phyloP scores from a whole-genome alignment of 2,888 invertebrate species.

The Agrochola lychnidis region DNA sequence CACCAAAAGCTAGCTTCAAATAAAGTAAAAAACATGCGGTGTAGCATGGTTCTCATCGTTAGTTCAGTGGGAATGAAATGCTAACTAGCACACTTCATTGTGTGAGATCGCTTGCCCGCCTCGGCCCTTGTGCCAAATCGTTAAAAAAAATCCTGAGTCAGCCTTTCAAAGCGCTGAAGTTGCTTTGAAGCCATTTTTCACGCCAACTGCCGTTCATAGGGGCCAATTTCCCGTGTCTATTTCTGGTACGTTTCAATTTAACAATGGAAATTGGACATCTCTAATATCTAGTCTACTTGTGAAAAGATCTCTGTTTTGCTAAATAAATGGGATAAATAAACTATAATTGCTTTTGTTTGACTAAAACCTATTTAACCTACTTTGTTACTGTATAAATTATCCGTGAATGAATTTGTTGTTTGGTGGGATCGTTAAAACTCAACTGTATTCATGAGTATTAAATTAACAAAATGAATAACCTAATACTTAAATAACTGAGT shows the following conservation, averaged over 20 bases:
- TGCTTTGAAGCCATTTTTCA: slow-evolving; percentile 64
- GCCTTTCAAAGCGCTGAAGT: slow-evolving; percentile 55
- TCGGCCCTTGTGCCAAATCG: slow-evolving; percentile 55
- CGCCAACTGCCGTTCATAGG: slow-evolving; percentile 52
- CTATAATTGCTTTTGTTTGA: not conserved
- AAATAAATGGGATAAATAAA: not conserved
- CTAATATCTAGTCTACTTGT: not conserved
- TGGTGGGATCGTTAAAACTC: slow-evolving; percentile 17
- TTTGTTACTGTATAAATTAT: slow-evolving; percentile 21
- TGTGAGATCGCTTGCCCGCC: slow-evolving; percentile 51
- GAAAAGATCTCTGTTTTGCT: not conserved
- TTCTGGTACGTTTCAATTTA: slow-evolving; percentile 21
- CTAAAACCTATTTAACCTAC: slow-evolving; percentile 10
- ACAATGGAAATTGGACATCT: slow-evolving; percentile 21
- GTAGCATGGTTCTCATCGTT: slow-evolving; percentile 35
- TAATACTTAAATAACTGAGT: slow-evolving; percentile 10
- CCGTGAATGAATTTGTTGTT: slow-evolving; percentile 9
- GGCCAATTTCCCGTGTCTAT: slow-evolving; percentile 61
- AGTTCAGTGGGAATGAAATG: slow-evolving; percentile 44
- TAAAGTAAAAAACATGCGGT: slow-evolving; percentile 13
- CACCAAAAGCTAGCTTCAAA: slow-evolving; percentile 7
- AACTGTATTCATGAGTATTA: slow-evolving; percentile 26
- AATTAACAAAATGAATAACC: slow-evolving; percentile 12
- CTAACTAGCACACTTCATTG: slow-evolving; percentile 61
- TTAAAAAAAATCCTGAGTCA: slow-evolving; percentile 64